Base-by-base conservation (phyloP, 2,113 vertebrate genomes). In the Pachypanchax playfairii region DNA sequence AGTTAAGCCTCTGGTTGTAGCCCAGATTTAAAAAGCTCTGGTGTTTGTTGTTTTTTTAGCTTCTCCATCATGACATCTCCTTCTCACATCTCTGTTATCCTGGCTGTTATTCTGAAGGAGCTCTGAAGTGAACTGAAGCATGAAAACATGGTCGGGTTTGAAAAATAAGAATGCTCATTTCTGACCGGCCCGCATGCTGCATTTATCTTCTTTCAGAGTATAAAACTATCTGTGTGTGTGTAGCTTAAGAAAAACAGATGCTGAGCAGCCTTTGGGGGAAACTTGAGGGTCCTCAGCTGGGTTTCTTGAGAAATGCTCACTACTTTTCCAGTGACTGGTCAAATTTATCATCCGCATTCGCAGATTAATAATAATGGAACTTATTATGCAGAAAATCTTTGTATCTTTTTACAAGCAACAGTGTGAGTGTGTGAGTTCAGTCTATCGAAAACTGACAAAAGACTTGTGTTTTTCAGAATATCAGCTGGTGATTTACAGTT, bases 201-300 rank as follows among this genome's bases (percentile, higher is more conserved):
- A 17, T 17, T 2, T 8, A 2, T 6, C 31, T 6, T 33, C 36
- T 39, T 39, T 3, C 6, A 39, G 36, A 17, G 15, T 12, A 14
- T 8, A 33, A 2, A 33, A 35, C 5, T 35, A 35, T 35, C 11
- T 36, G 12, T 18, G 20, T 11, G 21, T 22, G 11, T 17, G 3
- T 24, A 28, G 12, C 22, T n/a, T n/a, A 26, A 24, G 12, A 28
- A 36, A 59, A 13, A 4, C 1, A 2, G 20, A 25, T 47, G 22
- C 11, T 7, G 1, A 1, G n/a, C n/a, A n/a, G n/a, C n/a, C n/a
- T n/a, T n/a, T n/a, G 4, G 11, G 1, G 21, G 3, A 1, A 12
- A 13, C 17, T 2, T 6, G 5, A 17, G 2, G 6, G 6, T 29
- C 7, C 28, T 6, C 31, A 10, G 31, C 2, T 33, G 31, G 31